Evolutionary conservation across 2,888 invertebrate genomes (phyloP).

Genomic region (Carterocephalus palaemon): DNA sequence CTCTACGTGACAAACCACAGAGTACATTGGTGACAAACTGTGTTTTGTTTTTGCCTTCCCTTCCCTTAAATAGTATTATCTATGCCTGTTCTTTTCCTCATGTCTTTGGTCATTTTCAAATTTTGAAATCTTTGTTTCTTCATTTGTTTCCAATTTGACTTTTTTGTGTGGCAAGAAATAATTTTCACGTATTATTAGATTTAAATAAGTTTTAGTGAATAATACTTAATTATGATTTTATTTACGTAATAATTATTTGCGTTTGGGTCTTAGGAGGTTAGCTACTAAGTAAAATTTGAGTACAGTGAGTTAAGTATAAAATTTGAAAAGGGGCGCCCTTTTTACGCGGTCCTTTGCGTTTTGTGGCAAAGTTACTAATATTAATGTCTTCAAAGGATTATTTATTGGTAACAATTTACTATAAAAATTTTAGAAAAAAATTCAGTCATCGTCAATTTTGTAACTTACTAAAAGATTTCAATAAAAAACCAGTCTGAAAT

Average conservation of each 20-base stretch:
- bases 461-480: conserved; percentile 46
- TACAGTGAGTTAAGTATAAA: conserved; percentile 42
- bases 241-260: too few relatives aligned
- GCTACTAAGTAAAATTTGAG: conserved; percentile 34
- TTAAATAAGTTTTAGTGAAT: conserved; percentile 15
- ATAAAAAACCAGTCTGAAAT: conserved; percentile 53
- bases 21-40: too few relatives aligned
- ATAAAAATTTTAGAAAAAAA: conserved; percentile 63
- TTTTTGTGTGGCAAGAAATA: conserved; percentile 29
- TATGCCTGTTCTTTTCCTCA: too few relatives aligned
- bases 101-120: conserved; percentile 4
- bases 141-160: conserved; percentile 25
- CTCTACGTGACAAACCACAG: too few relatives aligned
- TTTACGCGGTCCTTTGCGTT: conserved; percentile 42
- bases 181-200: conserved; percentile 34
- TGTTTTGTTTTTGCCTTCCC: too few relatives aligned
- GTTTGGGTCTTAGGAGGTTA: too few relatives aligned
- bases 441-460: conserved; percentile 43
- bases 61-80: too few relatives aligned
- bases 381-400: conserved; percentile 59
- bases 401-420: conserved; percentile 50
- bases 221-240: conserved; percentile 31
- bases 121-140: not conserved
- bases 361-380: conserved; percentile 19
- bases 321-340: conserved; percentile 44